phyloP scores from a whole-genome alignment of 53 echinoderm and acorn worm genomes.

The Apostichopus leukothele region DNA sequence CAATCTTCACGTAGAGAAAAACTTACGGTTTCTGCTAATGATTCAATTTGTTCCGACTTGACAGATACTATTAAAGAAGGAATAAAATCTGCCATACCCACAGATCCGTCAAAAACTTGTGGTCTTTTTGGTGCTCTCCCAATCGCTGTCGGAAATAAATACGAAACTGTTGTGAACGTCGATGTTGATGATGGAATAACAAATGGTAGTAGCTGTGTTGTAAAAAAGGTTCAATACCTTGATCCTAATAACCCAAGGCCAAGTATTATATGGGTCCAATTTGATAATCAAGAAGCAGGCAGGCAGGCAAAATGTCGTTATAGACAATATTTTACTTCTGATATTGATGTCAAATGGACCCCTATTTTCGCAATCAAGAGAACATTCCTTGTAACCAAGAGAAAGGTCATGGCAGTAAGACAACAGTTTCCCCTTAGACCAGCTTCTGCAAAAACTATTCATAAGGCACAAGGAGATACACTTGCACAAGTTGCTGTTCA shows the following conservation, averaged over 20 bases:
- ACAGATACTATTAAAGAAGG: background rate
- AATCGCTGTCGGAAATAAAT: slow-evolving; percentile 8
- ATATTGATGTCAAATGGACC: slow-evolving; percentile 32
- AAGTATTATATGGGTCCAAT: slow-evolving; percentile 38
- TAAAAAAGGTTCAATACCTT: slow-evolving; percentile 34
- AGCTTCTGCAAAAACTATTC: slow-evolving; percentile 55
- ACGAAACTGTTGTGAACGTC: slow-evolving; percentile 49
- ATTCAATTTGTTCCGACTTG: background rate
- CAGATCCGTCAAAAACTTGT: slow-evolving; percentile 13
- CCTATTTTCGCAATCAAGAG: slow-evolving; percentile 50
- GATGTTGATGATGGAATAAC: slow-evolving; percentile 59
- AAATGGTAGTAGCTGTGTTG: slow-evolving; percentile 49
- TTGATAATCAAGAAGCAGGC: slow-evolving; percentile 41
- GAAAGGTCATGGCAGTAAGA: slow-evolving; percentile 22
- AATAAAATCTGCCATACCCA: background rate
- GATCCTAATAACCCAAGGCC: background rate
- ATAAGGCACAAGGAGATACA: slow-evolving; percentile 67
- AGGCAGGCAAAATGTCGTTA: background rate
- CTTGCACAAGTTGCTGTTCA: slow-evolving; percentile 49
- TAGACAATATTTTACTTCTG: background rate
- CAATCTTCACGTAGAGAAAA: background rate
- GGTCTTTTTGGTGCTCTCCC: background rate
- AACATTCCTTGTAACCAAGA: background rate
- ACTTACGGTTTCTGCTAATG: background rate
- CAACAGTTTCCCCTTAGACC: slow-evolving; percentile 60